Conservation (phyloP, 2,113 vertebrate genomes). For the Garra rufa region DNA sequence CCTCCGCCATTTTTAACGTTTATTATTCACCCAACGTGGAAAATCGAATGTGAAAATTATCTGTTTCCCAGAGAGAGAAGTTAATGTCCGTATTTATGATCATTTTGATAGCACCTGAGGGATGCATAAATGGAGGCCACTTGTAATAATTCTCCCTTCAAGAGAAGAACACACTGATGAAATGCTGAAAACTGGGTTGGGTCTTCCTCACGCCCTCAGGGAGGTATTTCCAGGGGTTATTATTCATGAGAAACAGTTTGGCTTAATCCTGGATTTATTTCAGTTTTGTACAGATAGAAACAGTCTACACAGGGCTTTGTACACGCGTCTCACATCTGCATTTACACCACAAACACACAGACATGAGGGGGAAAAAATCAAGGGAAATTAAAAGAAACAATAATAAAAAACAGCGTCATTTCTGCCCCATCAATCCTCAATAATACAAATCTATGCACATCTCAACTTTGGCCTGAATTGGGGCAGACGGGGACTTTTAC, state of each 20-base stretch:
- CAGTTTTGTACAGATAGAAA: constrained; percentile 48
- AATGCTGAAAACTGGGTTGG: neutral
- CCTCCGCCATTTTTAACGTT: neutral
- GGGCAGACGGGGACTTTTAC: neutral
- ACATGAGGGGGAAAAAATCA: constrained; percentile 17
- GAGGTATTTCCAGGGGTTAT: constrained; percentile 58
- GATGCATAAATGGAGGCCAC: neutral
- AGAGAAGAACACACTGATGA: neutral
- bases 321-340: constrained; percentile 6
- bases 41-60: neutral
- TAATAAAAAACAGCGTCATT: neutral
- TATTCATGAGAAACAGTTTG: constrained; percentile 59
- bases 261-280: constrained; percentile 65
- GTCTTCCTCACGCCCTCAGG: constrained; percentile 42
- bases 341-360: constrained; percentile 5
- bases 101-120: neutral
- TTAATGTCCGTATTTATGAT: neutral
- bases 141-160: neutral
- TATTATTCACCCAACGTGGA: neutral
- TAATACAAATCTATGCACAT: constrained; percentile 15
- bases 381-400: neutral
- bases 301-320: constrained; percentile 36
- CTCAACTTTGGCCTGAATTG: constrained; percentile 28
- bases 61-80: neutral
- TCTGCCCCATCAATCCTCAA: neutral